These are phyloP conservation scores for Burhinus bistriatus DNA, from an alignment of 2,113 vertebrate species.

Conservation along the genomic window DNA sequence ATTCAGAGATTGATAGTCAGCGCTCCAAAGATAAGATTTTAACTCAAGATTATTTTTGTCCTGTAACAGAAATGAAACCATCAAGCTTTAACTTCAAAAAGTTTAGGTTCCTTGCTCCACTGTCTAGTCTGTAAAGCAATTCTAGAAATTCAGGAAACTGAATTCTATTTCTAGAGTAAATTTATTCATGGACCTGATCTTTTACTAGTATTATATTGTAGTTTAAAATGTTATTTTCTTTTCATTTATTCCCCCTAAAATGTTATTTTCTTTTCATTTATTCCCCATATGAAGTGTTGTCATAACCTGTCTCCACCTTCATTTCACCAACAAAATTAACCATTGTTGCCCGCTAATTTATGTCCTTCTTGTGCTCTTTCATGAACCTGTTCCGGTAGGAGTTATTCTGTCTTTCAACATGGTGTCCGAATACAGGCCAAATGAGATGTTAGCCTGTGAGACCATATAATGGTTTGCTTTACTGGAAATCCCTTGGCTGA, in stretches of 20 bases:
- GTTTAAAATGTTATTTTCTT: not conserved
- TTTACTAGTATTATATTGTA: not conserved
- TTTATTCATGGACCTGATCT: not conserved
- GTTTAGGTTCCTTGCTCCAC: not conserved
- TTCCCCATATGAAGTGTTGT: not conserved
- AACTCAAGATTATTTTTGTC: not conserved
- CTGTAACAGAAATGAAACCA: not conserved
- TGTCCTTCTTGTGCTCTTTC: fast-evolving
- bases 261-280: not conserved
- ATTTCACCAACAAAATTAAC: not conserved
- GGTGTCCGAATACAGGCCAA: not conserved
- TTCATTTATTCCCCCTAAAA: not conserved
- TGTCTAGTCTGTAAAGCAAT: not conserved
- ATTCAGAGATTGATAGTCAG: not conserved
- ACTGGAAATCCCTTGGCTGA: not conserved
- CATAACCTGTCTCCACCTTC: not conserved
- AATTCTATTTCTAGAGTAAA: not conserved
- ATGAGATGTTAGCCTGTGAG: not conserved
- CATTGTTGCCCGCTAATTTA: not conserved
- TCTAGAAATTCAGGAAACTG: not conserved
- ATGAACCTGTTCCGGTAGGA: not conserved
- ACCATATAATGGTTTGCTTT: not conserved
- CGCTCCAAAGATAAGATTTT: not conserved
- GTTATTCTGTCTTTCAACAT: not conserved
- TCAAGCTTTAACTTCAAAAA: not conserved